phyloP scores from a whole-genome alignment of 2,113 vertebrate species.

The Oriolus oriolus region DNA sequence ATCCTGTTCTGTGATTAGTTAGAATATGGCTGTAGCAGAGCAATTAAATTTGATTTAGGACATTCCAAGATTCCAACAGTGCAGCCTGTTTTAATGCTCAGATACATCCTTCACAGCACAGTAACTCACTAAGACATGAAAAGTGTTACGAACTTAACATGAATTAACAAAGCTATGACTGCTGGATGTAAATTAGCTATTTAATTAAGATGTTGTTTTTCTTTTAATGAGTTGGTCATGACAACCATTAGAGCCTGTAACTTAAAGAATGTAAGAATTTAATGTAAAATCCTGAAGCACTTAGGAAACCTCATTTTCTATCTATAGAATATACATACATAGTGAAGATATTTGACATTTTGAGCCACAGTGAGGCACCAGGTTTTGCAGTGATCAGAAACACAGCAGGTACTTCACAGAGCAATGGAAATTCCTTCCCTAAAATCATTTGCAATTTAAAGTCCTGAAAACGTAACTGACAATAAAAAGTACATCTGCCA shows the following conservation, averaged over 20 bases:
- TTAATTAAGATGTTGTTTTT: neutral
- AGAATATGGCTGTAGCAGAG: neutral
- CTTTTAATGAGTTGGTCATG: neutral
- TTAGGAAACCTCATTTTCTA: neutral
- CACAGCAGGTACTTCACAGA: neutral
- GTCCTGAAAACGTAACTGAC: neutral
- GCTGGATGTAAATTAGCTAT: neutral
- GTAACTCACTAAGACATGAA: neutral
- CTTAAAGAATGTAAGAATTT: neutral
- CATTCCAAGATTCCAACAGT: neutral
- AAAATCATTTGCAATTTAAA: neutral
- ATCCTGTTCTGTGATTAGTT: neutral
- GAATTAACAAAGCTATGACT: neutral
- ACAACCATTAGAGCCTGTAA: neutral
- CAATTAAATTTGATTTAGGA: neutral
- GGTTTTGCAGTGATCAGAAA: neutral
- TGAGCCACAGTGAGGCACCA: neutral
- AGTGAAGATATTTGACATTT: neutral
- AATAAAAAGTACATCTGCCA: neutral
- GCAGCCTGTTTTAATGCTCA: neutral
- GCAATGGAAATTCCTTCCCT: neutral
- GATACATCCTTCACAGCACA: neutral
- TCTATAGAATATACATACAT: accelerated
- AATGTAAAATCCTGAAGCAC: neutral
- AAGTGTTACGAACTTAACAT: neutral